Conservation (phyloP, 2,888 invertebrate species). For the Limnephilus marmoratus region DNA sequence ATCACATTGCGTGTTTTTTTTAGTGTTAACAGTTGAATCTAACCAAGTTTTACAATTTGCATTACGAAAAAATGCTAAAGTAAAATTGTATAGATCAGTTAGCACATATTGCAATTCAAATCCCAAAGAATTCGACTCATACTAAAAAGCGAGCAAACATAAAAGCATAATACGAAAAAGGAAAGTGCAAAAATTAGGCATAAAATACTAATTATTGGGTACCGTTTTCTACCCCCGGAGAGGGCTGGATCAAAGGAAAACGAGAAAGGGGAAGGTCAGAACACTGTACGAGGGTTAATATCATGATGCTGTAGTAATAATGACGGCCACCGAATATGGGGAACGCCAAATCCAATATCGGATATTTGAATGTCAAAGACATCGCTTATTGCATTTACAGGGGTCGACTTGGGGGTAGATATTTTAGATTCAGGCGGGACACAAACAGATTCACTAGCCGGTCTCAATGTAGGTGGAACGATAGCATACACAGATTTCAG, state of each 20-base stretch:
- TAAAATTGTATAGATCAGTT: background rate
- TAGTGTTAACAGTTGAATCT: too few species aligned
- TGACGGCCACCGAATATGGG: background rate
- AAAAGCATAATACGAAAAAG: background rate
- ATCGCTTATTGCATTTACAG: conserved; percentile 40
- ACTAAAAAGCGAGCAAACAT: background rate
- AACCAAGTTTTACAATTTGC: background rate
- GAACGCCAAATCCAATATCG: conserved; percentile 47
- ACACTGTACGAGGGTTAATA: conserved; percentile 21
- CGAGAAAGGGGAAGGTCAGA: conserved; percentile 10
- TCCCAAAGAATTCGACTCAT: background rate
- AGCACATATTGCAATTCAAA: background rate
- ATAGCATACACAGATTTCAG: background rate
- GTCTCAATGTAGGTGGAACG: background rate
- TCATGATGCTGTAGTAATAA: conserved; percentile 7
- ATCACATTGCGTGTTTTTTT: too few species aligned
- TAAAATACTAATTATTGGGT: background rate
- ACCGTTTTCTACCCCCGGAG: background rate
- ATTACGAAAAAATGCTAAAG: background rate
- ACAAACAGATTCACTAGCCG: background rate
- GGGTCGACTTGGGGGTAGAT: conserved; percentile 23
- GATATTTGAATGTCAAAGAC: conserved; percentile 49
- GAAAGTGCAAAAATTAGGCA: background rate
- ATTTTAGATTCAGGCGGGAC: background rate
- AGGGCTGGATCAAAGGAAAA: background rate